Evolutionary conservation across 2,113 vertebrate species (phyloP).

Genomic region (Cryptotis parvus): DNA sequence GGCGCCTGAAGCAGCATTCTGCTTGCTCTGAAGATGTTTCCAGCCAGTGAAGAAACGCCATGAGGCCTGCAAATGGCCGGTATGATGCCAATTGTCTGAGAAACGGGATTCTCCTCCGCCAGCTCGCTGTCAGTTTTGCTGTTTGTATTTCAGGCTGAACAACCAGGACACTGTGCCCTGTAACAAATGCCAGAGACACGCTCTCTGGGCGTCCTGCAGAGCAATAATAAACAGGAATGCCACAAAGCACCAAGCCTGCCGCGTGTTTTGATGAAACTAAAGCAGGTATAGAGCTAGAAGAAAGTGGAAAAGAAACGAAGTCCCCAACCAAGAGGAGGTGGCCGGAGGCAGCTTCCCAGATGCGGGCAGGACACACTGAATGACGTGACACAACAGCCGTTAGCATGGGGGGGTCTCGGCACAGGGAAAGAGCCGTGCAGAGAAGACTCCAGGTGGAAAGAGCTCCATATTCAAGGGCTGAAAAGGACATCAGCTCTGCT

Average conservation of each 20-base stretch:
- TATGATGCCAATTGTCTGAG: constrained; percentile 38
- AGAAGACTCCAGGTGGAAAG: background rate
- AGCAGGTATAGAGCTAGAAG: background rate
- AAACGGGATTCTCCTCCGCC: constrained; percentile 9
- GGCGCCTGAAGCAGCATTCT: background rate
- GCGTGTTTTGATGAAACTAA: constrained; percentile 1
- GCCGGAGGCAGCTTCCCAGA: constrained; percentile 17
- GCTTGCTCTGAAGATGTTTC: constrained; percentile 49
- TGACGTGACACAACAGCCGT: background rate
- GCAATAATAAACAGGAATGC: constrained; percentile 6
- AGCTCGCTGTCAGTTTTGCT: constrained; percentile 9
- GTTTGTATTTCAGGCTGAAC: constrained; percentile 36
- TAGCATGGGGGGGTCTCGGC: background rate
- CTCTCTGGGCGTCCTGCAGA: background rate
- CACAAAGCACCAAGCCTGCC: background rate
- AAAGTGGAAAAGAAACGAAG: background rate
- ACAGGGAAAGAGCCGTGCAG: constrained; percentile 6
- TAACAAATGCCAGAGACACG: background rate
- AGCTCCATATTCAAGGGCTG: background rate
- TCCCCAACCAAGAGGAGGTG: background rate
- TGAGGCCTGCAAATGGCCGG: background rate
- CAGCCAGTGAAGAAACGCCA: background rate
- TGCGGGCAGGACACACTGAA: background rate
- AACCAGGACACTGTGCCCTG: background rate
- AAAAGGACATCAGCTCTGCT: background rate